Conservation (phyloP, 2,888 invertebrate genomes). For the Volucella inanis region DNA sequence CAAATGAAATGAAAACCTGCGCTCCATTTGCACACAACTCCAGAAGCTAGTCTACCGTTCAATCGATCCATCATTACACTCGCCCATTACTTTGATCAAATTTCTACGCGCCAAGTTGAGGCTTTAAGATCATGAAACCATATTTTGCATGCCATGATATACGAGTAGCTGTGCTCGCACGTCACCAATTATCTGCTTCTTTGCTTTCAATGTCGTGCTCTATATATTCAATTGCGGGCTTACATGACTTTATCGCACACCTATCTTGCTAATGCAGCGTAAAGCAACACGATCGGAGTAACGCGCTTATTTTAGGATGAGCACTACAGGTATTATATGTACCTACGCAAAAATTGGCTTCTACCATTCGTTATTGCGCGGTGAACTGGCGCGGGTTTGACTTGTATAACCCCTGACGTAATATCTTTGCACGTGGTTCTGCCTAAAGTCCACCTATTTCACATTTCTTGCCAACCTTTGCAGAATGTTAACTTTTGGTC, state of each 20-base stretch:
- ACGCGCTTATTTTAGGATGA: not conserved
- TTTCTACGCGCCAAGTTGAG: slow-evolving; percentile 35
- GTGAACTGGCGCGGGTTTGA: not conserved
- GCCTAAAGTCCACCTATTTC: not conserved
- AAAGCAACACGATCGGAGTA: slow-evolving; percentile 8
- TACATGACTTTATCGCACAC: not conserved
- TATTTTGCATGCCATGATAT: slow-evolving; percentile 16
- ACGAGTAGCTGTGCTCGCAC: too few relatives aligned
- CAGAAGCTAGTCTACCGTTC: slow-evolving; percentile 43
- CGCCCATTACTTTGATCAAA: slow-evolving; percentile 15
- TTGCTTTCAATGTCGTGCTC: slow-evolving; percentile 69
- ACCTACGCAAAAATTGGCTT: slow-evolving; percentile 31
- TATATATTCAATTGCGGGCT: slow-evolving; percentile 19
- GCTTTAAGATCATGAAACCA: slow-evolving; percentile 21
- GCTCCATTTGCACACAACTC: not conserved
- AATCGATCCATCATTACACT: slow-evolving; percentile 53
- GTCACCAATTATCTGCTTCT: not conserved
- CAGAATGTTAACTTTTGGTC: too few relatives aligned
- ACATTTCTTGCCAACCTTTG: not conserved
- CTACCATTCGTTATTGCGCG: slow-evolving; percentile 32
- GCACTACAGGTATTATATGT: too few relatives aligned
- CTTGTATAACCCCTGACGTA: slow-evolving; percentile 20
- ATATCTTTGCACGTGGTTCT: slow-evolving; percentile 28
- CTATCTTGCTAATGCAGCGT: slow-evolving; percentile 36
- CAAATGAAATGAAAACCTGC: slow-evolving; percentile 38